Evolutionary conservation across 2,888 invertebrate species (phyloP).

Genomic region (Anticlea derivata): DNA sequence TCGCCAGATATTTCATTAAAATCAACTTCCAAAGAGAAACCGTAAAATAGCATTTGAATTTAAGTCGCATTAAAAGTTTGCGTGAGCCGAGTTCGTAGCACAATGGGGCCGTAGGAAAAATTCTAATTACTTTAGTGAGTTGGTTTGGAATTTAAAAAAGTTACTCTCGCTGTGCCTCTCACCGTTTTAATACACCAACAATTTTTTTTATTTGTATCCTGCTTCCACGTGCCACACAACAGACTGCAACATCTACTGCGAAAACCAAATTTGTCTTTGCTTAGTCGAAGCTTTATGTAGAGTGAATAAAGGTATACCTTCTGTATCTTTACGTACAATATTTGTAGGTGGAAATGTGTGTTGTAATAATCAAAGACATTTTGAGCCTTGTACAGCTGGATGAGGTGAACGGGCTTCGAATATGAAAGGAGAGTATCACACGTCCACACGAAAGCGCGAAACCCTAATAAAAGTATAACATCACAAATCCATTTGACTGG

Average conservation of each 20-base stretch:
- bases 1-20: conserved; percentile 63
- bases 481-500: conserved; percentile 31
- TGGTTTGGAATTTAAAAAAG: conserved; percentile 73
- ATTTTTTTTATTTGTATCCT: conserved; percentile 35
- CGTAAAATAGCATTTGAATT: conserved; percentile 78
- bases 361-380: background rate
- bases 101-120: conserved; percentile 79
- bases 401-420: background rate
- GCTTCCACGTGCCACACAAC: background rate
- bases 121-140: conserved; percentile 79
- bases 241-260: background rate
- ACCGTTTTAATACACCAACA: conserved; percentile 52
- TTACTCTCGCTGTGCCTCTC: conserved; percentile 56
- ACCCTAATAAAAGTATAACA: conserved; percentile 34
- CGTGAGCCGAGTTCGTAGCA: conserved; percentile 73
- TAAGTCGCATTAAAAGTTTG: conserved; percentile 81
- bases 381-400: too few species aligned
- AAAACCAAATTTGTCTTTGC: too few species aligned
- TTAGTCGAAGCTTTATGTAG: too few species aligned
- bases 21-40: conserved; percentile 68
- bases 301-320: too few species aligned
- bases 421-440: conserved; percentile 16
- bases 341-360: background rate
- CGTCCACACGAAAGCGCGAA: conserved; percentile 11
- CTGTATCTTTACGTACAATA: too few species aligned